phyloP scores from a whole-genome alignment of 2,113 vertebrate species.

The Phalacrocorax brasilianus region DNA sequence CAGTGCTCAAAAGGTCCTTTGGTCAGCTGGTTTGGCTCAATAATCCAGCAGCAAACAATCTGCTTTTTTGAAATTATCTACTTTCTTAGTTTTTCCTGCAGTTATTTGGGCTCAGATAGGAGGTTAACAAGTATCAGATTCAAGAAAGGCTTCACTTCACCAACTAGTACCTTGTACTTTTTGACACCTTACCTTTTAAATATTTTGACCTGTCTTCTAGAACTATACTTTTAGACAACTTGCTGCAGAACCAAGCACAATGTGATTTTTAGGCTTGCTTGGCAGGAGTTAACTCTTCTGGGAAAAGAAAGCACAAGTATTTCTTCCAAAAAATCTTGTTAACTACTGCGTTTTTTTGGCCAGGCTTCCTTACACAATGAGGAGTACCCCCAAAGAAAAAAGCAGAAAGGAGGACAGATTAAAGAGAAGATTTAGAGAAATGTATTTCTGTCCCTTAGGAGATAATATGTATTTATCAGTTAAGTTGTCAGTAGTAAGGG shows the following conservation, averaged over 20 bases:
- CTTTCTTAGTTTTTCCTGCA: not conserved
- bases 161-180: not conserved
- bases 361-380: not conserved
- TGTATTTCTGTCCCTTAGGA: not conserved
- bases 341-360: not conserved
- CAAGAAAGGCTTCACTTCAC: not conserved
- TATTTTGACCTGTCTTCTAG: not conserved
- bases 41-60: not conserved
- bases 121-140: not conserved
- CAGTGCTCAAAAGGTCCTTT: not conserved
- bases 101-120: not conserved
- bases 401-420: not conserved
- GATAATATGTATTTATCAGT: not conserved
- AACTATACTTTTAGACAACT: not conserved
- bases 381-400: not conserved
- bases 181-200: not conserved
- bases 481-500: not conserved
- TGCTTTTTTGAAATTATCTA: not conserved
- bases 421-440: not conserved
- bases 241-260: not conserved
- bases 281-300: not conserved
- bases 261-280: not conserved
- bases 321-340: conserved; percentile 24
- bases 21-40: not conserved
- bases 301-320: not conserved